Evolutionary conservation across 1,140 invertebrate species (phyloP), one percentile per base, ranked within the genome.

Genomic region (Drosophila takahashii): DNA sequence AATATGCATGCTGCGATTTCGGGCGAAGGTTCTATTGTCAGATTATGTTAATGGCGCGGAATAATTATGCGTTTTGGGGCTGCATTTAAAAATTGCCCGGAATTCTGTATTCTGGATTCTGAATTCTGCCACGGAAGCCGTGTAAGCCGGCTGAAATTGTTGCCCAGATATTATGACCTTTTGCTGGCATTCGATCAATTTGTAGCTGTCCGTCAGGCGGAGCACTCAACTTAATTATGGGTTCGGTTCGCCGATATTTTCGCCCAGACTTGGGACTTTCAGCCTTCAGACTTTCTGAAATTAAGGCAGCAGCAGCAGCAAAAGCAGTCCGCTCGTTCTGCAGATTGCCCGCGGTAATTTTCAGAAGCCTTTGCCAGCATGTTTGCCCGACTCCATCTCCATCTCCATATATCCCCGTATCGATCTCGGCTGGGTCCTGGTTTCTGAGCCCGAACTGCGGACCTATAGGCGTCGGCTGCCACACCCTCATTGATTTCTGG

Each of bases 201-300:
- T 87, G 84, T 89, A 71, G 84, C 77, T 75, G 84, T 74, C 64
- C 84, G 58, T 83, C 83, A 77, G 79, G 51, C 58, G 47, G 56
- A 77, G 65, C 72, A 80, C 89, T 89, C 80, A 83, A 66, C 84
- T 89, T 89, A 89, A 89, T 89, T 89, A 89, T 89, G 83, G 84
- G 84, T 80, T 75, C 48, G 84, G 72, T 80, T 70, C 47, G 61
- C 57, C 66, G 59, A 72, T 79, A 32, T 64, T 71, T 83, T 79
- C 52, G 72, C 77, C 77, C 48, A 73, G 56, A 57, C 61, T 22
- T 11, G 5, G 45, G 37, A 52, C 45, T 27, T 47, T 27, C 18
- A 22, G 42, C 50, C 48, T 3, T 34, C 32, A 69, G 58, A 69
- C 54, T 71, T 59, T 79, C 3, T 7, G 53, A 86, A 85, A 86